phyloP scores from a whole-genome alignment of 2,888 invertebrate genomes.

The Hydrotaea cyrtoneurina region DNA sequence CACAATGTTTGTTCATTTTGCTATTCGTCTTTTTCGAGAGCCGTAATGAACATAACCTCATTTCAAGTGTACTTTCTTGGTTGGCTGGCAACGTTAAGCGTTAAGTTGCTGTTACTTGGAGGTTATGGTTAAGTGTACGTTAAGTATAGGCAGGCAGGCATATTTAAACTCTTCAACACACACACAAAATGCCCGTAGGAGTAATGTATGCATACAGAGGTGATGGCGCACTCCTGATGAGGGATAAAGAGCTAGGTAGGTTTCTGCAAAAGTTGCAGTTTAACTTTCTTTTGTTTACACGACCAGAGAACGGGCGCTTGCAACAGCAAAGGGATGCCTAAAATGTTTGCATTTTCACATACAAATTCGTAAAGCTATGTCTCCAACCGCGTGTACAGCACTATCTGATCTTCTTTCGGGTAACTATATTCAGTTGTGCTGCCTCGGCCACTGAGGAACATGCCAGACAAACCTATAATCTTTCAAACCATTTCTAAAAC shows the following conservation, averaged over 20 bases:
- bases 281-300: conserved; percentile 4
- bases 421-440: neutral
- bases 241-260: neutral
- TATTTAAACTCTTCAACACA: conserved; percentile 38
- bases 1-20: conserved; percentile 53
- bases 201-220: neutral
- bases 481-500: conserved; percentile 30
- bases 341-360: neutral
- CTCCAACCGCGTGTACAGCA: no score
- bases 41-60: conserved; percentile 55
- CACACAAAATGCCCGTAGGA: conserved; percentile 24
- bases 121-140: conserved; percentile 31
- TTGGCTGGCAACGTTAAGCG: conserved; percentile 31
- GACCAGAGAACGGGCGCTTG: neutral
- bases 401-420: no score
- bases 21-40: conserved; percentile 52
- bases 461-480: neutral
- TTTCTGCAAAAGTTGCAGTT: neutral
- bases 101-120: conserved; percentile 31
- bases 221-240: neutral
- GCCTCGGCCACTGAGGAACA: neutral
- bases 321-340: neutral
- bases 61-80: conserved; percentile 58
- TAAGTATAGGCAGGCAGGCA: conserved; percentile 11
- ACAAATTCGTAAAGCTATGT: neutral